A percentile compares a stretch with the other conserved stretches of the same genome.
Evolutionary conservation across 2,113 vertebrate species (phyloP).

Genomic region (Sinocyclocheilus rhinocerous): DNA sequence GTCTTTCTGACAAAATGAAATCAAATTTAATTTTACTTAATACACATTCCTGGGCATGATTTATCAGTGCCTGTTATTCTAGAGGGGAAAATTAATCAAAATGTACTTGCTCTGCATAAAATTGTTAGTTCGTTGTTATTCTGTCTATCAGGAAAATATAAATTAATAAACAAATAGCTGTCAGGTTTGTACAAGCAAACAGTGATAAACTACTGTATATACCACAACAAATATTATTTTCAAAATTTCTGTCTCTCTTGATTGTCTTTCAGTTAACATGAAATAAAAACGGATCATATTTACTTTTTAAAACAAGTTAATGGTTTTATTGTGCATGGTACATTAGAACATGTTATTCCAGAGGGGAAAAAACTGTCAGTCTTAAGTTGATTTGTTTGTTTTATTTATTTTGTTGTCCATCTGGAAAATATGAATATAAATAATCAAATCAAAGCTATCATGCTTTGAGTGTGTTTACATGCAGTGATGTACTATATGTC

Average conservation of each 20-base stretch:
- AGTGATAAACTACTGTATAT: neutral
- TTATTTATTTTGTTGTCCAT: neutral
- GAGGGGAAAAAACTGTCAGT: neutral
- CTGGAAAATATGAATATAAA: neutral
- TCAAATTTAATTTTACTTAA: neutral
- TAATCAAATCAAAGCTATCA: neutral
- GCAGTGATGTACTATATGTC: neutral
- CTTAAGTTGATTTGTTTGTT: neutral
- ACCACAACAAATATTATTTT: neutral
- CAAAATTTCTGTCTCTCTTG: neutral
- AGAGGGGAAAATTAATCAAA: neutral
- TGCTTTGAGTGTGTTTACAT: neutral
- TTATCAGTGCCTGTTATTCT: neutral
- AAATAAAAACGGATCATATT: neutral
- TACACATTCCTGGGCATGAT: neutral
- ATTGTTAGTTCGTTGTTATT: neutral
- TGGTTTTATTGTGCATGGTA: neutral
- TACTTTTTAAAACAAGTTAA: neutral
- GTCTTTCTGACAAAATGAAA: conserved; percentile 3
- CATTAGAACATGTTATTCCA: neutral
- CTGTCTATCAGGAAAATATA: neutral
- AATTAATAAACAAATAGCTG: neutral
- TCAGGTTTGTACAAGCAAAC: neutral
- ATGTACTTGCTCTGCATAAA: neutral
- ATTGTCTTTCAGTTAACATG: neutral